Evolutionary conservation across 2,113 vertebrate species (phyloP).

Genomic region (Gopherus flavomarginatus): DNA sequence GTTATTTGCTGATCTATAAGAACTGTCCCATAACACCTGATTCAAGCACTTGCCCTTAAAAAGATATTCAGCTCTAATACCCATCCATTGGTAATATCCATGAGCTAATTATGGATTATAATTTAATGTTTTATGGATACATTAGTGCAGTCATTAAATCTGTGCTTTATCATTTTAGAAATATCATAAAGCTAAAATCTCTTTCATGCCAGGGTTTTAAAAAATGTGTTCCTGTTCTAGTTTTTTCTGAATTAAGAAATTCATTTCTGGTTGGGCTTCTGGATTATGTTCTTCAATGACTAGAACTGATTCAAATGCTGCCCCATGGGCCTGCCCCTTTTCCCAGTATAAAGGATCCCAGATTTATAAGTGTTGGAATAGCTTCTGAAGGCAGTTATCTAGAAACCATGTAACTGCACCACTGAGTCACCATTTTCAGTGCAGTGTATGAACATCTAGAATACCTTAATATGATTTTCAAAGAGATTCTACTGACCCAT

Average conservation of each 20-base stretch:
- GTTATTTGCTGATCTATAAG: neutral
- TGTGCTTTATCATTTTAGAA: slow-evolving; percentile 16
- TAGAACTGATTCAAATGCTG: slow-evolving; percentile 36
- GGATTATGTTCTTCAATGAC: slow-evolving; percentile 25
- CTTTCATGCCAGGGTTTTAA: neutral
- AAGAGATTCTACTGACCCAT: neutral
- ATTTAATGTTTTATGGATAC: slow-evolving; percentile 38
- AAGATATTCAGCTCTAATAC: neutral
- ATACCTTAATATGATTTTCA: neutral
- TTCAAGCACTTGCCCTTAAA: neutral
- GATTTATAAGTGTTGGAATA: neutral
- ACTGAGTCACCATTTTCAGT: neutral
- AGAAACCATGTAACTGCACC: neutral
- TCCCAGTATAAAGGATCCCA: neutral
- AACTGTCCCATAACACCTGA: neutral
- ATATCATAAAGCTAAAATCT: slow-evolving; percentile 14
- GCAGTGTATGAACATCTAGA: neutral
- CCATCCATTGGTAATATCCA: neutral
- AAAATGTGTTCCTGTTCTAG: neutral
- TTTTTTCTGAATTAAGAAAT: neutral
- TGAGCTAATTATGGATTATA: neutral
- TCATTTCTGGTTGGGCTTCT: neutral
- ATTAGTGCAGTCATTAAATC: slow-evolving; percentile 28
- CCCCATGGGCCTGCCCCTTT: neutral
- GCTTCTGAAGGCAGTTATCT: neutral